Evolutionary conservation across 1,140 invertebrate species (phyloP).

Genomic region (Dreissena rostriformis): DNA sequence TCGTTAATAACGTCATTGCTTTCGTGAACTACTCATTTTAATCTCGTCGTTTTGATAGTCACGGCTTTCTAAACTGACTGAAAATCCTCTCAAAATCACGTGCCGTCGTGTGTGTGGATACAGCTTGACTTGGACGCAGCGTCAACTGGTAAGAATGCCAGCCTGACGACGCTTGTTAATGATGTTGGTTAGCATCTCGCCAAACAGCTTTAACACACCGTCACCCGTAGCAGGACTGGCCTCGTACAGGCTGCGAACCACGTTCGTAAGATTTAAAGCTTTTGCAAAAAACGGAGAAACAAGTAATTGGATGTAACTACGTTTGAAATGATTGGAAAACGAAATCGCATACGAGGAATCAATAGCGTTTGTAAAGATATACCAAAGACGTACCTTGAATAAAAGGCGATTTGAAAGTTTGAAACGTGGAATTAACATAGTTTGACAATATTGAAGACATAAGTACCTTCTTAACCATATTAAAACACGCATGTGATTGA

Average conservation of each 20-base stretch:
- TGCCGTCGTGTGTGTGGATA: background rate
- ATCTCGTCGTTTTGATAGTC: background rate
- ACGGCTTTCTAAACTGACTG: background rate
- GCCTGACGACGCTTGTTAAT: slow-evolving; percentile 57
- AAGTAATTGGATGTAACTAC: too few species aligned
- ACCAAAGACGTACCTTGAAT: too few species aligned
- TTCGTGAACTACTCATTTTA: background rate
- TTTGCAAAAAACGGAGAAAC: too few species aligned
- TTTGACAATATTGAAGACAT: too few species aligned
- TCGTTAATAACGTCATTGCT: background rate
- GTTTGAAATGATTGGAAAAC: too few species aligned
- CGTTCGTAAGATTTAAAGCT: too few species aligned
- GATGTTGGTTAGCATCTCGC: slow-evolving; percentile 63
- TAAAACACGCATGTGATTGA: too few species aligned
- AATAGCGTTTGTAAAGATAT: too few species aligned
- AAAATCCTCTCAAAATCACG: background rate
- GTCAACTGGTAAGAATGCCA: slow-evolving; percentile 9
- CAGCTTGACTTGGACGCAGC: background rate
- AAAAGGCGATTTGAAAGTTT: too few species aligned
- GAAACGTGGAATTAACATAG: too few species aligned
- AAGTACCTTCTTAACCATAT: too few species aligned
- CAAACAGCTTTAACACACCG: slow-evolving; percentile 72
- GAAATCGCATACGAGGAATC: too few species aligned
- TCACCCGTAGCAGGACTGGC: slow-evolving; percentile 76
- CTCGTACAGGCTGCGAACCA: slow-evolving; percentile 72